Conservation (phyloP, 2,888 invertebrate genomes). For the Oegoconia quadripuncta region DNA sequence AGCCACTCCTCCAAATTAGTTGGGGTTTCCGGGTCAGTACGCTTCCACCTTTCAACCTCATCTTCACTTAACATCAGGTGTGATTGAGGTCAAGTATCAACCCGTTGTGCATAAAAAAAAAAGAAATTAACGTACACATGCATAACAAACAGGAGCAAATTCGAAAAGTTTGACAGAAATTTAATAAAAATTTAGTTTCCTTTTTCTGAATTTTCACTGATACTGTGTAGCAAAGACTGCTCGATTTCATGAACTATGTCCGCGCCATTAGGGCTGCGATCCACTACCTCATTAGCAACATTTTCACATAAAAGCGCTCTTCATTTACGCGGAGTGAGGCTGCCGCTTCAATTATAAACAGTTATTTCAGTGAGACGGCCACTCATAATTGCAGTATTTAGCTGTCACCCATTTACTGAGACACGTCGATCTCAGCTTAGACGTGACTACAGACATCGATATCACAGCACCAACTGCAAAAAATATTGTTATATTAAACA, state of each 20-base stretch:
- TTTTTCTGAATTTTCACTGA: conserved; percentile 3
- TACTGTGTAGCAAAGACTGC: conserved; percentile 21
- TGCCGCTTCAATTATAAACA: conserved; percentile 67
- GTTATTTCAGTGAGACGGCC: conserved; percentile 62
- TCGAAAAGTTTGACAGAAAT: too few relatives aligned
- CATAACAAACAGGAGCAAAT: too few relatives aligned
- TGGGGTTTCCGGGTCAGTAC: too few relatives aligned
- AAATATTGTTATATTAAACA: conserved; percentile 3
- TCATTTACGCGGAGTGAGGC: conserved; percentile 55
- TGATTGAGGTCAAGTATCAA: too few relatives aligned
- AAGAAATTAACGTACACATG: too few relatives aligned
- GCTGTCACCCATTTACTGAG: conserved; percentile 61
- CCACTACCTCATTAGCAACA: conserved; percentile 66
- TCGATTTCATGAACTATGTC: conserved; percentile 52
- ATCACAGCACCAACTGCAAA: conserved; percentile 4
- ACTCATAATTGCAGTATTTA: conserved; percentile 65
- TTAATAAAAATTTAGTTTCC: too few relatives aligned
- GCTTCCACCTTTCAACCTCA: too few relatives aligned
- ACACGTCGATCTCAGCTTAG: conserved; percentile 51
- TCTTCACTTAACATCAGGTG: too few relatives aligned
- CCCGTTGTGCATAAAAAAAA: too few relatives aligned
- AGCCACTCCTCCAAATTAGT: too few relatives aligned
- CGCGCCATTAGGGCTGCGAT: conserved; percentile 59
- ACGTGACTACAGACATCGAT: conserved; percentile 5
- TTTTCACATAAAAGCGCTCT: conserved; percentile 67